phyloP scores from a whole-genome alignment of 2,888 invertebrate species.

The Gerris lacustris region DNA sequence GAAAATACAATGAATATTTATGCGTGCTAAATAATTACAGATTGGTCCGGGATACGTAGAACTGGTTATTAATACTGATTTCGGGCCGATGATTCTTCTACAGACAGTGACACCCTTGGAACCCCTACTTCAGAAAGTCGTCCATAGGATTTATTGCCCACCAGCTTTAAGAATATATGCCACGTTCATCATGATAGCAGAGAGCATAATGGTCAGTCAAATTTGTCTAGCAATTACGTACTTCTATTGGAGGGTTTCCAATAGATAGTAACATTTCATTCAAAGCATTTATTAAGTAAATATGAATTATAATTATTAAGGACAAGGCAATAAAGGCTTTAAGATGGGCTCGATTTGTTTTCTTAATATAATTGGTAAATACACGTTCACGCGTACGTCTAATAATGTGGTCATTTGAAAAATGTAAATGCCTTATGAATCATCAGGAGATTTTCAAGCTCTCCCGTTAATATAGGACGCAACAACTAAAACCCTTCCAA shows the following conservation, averaged over 20 bases:
- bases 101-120: slow-evolving; percentile 70
- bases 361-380: too few species aligned
- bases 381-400: too few species aligned
- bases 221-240: neutral
- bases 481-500: too few species aligned
- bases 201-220: slow-evolving; percentile 51
- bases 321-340: too few species aligned
- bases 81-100: slow-evolving; percentile 51
- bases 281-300: neutral
- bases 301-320: neutral
- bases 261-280: neutral
- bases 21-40: slow-evolving; percentile 34
- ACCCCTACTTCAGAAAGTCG: slow-evolving; percentile 60
- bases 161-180: slow-evolving; percentile 48
- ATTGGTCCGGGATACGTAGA: slow-evolving; percentile 68
- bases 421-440: too few species aligned
- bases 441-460: too few species aligned
- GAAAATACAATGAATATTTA: too few species aligned
- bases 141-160: slow-evolving; percentile 64
- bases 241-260: neutral
- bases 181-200: slow-evolving; percentile 52
- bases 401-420: too few species aligned
- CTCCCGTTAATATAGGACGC: too few species aligned
- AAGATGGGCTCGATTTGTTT: too few species aligned
- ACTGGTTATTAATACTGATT: slow-evolving; percentile 45